Evolutionary conservation across 2,888 invertebrate genomes (phyloP), one percentile per base, ranked within the genome.

Genomic region (Amphipyra berbera): DNA sequence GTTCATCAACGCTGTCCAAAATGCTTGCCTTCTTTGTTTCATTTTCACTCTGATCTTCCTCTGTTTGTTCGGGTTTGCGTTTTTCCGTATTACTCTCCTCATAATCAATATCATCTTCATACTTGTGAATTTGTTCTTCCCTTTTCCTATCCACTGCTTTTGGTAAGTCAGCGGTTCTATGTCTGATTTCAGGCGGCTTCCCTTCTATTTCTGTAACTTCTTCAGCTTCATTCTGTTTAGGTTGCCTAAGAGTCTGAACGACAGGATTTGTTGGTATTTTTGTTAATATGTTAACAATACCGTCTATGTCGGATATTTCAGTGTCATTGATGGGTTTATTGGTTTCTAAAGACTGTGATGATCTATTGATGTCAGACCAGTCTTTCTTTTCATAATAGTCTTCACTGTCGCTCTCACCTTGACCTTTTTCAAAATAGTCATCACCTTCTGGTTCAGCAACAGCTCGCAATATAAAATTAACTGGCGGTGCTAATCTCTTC

Each of bases 301-400:
- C 90, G 52, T 92, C 91, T 57, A 94, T 93, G 27, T 90, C 92
- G 6, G 92, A 85, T 61, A 88, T 62, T 27, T 84, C 82, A 10
- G 83, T 82, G 40, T 86, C 87, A 61, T 87, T 85, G 13, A 71
- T 12, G 2, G 64, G 37, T 50, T 79, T 82, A 27, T 59, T 57
- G 5, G 65, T 48, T 57, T 82, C 76, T 5, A 58, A 65, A 1
- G 62, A n/a, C 30, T 83, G 56, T 8, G 68, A 84, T 10, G 82
- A 76, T 74, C 90, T 87, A 46, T 88, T 78, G 9, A 81, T 9
- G 61, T 94, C 92, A 0, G 92, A 88, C 94, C 93, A 94, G 7
- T 94, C 94, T 62, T 89, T 92, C 59, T 89, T 94, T 63, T 94
- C 94, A 63, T 76, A 93, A 72, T 91, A 88, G 61, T 94, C 93